Conservation (phyloP, 2,888 invertebrate species). For the Lingula anatina region DNA sequence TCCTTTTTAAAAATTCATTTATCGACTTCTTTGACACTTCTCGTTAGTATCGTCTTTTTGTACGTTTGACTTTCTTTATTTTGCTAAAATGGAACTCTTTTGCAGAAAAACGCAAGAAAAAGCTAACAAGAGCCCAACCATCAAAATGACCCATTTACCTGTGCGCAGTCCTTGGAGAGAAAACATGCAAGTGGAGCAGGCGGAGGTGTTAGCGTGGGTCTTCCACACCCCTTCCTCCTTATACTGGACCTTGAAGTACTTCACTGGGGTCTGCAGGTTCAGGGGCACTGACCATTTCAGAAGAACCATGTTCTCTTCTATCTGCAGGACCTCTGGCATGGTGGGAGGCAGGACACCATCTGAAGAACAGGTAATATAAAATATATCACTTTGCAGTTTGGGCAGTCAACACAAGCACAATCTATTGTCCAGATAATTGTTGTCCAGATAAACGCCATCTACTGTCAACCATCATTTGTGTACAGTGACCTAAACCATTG, state of each 20-base stretch:
- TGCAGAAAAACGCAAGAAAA: too few relatives aligned
- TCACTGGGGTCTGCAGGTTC: slow-evolving; percentile 76
- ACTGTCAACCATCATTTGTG: too few relatives aligned
- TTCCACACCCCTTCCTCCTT: slow-evolving; percentile 64
- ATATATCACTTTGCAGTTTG: too few relatives aligned
- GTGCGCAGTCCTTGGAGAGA: slow-evolving; percentile 72
- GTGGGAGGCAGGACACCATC: slow-evolving; percentile 80
- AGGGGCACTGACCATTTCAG: slow-evolving; percentile 81
- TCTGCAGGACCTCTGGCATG: slow-evolving; percentile 76
- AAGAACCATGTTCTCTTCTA: slow-evolving; percentile 87
- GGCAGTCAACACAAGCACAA: background rate
- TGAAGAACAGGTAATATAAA: slow-evolving; percentile 26
- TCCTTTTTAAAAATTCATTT: too few relatives aligned
- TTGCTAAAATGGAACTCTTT: too few relatives aligned
- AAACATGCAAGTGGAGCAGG: slow-evolving; percentile 69
- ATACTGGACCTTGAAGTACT: slow-evolving; percentile 84
- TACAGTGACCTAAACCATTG: too few relatives aligned
- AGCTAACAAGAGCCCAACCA: background rate
- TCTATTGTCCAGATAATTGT: too few relatives aligned
- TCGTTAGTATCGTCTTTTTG: too few relatives aligned
- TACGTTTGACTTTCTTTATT: too few relatives aligned
- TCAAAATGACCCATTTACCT: slow-evolving; percentile 53
- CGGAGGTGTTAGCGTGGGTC: slow-evolving; percentile 77
- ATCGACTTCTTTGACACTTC: too few relatives aligned
- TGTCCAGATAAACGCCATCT: too few relatives aligned